These are phyloP conservation scores for Meloe dianella DNA, from an alignment of 2,888 invertebrate species.

Conservation along the genomic window DNA sequence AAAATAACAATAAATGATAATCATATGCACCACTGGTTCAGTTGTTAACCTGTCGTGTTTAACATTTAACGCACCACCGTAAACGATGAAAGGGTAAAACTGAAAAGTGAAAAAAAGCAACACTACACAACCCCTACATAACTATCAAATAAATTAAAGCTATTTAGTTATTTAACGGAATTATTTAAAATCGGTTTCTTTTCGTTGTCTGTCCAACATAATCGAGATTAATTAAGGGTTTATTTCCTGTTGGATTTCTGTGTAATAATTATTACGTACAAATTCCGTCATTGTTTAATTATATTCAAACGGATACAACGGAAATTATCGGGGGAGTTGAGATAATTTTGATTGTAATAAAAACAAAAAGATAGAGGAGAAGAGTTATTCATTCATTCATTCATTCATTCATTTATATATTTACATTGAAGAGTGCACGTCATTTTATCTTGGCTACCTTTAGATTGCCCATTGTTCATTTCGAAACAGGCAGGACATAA, in stretches of 20 bases:
- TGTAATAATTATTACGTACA: not conserved
- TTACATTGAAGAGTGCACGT: slow-evolving; percentile 40
- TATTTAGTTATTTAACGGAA: not conserved
- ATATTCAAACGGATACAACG: slow-evolving; percentile 38
- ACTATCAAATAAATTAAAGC: not conserved
- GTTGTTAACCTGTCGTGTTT: slow-evolving; percentile 40
- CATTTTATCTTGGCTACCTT: slow-evolving; percentile 39
- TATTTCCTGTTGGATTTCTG: too few relatives aligned
- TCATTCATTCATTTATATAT: slow-evolving; percentile 3
- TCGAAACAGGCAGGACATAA: slow-evolving; percentile 10
- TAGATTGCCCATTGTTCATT: slow-evolving; percentile 41
- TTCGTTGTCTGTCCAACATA: not conserved
- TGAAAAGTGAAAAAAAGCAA: slow-evolving; percentile 28
- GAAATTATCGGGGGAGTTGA: slow-evolving; percentile 50
- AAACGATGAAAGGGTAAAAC: slow-evolving; percentile 42
- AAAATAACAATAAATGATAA: slow-evolving; percentile 40
- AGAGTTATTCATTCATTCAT: slow-evolving; percentile 46
- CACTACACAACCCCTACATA: not conserved
- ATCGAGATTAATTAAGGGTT: not conserved
- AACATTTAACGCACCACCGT: slow-evolving; percentile 47
- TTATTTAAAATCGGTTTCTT: not conserved
- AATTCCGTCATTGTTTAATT: too few relatives aligned
- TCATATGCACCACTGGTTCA: slow-evolving; percentile 43
- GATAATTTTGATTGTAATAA: slow-evolving; percentile 49
- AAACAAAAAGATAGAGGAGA: slow-evolving; percentile 32